Conservation (phyloP, 2,888 invertebrate species). For the Melikaiella ostensackeni region DNA sequence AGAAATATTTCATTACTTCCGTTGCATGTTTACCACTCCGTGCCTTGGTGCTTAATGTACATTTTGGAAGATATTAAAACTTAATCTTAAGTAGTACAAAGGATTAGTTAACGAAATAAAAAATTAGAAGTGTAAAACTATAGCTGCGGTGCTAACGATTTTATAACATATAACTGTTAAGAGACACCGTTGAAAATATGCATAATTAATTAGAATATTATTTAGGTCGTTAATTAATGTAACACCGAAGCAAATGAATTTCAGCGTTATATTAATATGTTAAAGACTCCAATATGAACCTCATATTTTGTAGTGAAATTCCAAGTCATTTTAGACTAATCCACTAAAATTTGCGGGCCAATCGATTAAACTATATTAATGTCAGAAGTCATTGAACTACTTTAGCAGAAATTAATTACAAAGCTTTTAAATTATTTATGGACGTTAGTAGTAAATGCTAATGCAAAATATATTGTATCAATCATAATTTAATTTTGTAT, state of each 20-base stretch:
- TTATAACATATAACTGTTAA: conserved; percentile 7
- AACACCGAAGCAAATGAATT: neutral
- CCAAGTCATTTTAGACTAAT: conserved; percentile 25
- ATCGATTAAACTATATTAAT: conserved; percentile 24
- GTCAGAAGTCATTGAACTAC: neutral
- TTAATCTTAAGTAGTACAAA: conserved; percentile 56
- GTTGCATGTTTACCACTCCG: neutral
- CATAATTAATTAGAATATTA: conserved; percentile 18
- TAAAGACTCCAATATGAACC: conserved; percentile 17
- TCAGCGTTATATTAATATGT: conserved; percentile 11
- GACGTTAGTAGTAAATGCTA: conserved; percentile 14
- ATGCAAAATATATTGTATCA: conserved; percentile 14
- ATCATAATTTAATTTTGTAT: conserved; percentile 9
- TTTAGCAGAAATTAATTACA: conserved; percentile 14
- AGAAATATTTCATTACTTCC: conserved; percentile 8
- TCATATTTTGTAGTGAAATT: conserved; percentile 14
- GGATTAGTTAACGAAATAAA: conserved; percentile 47
- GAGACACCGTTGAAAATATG: conserved; percentile 22
- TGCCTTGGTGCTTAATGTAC: conserved; percentile 38
- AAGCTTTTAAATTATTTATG: conserved; percentile 35
- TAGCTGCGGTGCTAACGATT: conserved; percentile 32
- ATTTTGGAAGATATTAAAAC: conserved; percentile 36
- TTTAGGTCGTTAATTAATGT: conserved; percentile 12
- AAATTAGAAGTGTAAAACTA: neutral
- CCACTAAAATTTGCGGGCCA: neutral